Base-by-base conservation (phyloP, 2,888 invertebrate genomes). In the Ennomos fuscantarius region DNA sequence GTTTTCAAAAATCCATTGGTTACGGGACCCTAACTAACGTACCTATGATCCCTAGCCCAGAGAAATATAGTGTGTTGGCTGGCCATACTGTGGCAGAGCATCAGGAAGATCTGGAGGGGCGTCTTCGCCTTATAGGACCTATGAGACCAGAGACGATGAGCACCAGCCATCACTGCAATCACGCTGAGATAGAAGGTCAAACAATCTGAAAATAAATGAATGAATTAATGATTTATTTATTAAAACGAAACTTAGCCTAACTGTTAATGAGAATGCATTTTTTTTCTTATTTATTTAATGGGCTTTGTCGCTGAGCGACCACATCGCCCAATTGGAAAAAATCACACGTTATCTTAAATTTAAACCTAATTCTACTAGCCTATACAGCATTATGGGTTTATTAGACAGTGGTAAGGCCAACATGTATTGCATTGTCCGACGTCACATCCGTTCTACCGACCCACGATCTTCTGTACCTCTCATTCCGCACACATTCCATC, bases 71-170 rank as follows among this genome's bases (percentile, higher is more conserved):
- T 50, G 9, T 54, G 2, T 31, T 61, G 61, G 37, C 50, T 50
- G 15, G 61, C 36, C 6, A 53, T 8, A 35, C 49, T 49, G 3
- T 56, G 45, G 32, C 33, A 52, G 24, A 60, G 45, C 52, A 55
- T 53, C 11, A 60, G 44, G 42, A 60, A 37, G 5, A 60, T 11
- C 12, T 60, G 60, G 3, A 60, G 49, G 0, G 60, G 60, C 9
- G 24, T 52, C 0, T 48, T 60, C 2, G 60, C 60, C 34, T 60
- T 55, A 35, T 52, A 60, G 0, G 53, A 57, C 40, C 51, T 40
- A 35, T 51, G 50, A 9, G 53, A 35, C 60, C 60, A 60, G 9
- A 60, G 52, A 9, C 60, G 51, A 12, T 60, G 60, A n/a, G 43
- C 35, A 2, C 60, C 60, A 8, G 59, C 59, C 5, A 41, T 31